Percentiles rank a stretch among this genome's conserved stretches.
Conservation (phyloP, 2,888 invertebrate genomes). For the Hofmannophila pseudospretella region DNA sequence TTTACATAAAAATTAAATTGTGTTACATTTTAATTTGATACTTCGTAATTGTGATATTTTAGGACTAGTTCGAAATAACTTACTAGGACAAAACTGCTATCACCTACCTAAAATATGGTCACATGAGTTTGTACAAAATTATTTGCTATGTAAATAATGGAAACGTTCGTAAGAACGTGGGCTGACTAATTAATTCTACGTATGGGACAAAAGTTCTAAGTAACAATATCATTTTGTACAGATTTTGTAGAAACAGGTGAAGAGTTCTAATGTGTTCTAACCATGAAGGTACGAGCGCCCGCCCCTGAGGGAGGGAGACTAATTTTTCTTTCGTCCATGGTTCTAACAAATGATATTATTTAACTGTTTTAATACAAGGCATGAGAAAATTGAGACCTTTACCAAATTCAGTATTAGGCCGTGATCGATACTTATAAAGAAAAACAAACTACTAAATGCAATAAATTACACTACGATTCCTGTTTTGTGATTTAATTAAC, state of each 20-base stretch:
- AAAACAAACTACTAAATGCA: constrained; percentile 57
- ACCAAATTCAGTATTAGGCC: constrained; percentile 50
- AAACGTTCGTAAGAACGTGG: constrained; percentile 17
- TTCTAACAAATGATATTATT: constrained; percentile 15
- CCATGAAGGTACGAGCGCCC: too few relatives aligned
- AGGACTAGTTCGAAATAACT: constrained; percentile 73
- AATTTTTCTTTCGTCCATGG: too few relatives aligned
- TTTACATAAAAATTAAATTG: constrained; percentile 35
- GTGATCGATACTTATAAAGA: constrained; percentile 28
- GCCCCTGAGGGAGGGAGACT: too few relatives aligned
- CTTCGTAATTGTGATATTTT: constrained; percentile 47
- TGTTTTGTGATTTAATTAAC: constrained; percentile 23
- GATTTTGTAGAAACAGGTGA: constrained; percentile 54
- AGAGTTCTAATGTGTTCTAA: constrained; percentile 38
- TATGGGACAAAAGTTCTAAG: constrained; percentile 33
- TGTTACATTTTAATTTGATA: constrained; percentile 25
- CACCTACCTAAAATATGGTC: constrained; percentile 62
- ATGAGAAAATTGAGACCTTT: constrained; percentile 55
- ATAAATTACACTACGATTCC: constrained; percentile 23
- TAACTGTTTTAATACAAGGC: constrained; percentile 36
- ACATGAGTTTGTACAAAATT: constrained; percentile 63
- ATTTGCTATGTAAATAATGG: constrained; percentile 11
- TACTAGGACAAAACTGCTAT: constrained; percentile 70
- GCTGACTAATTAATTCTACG: constrained; percentile 27
- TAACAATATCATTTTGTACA: constrained; percentile 52